Percentiles rank a stretch among this genome's conserved stretches.
phyloP scores from a whole-genome alignment of 2,888 invertebrate species.

The Heliconius cydno region DNA sequence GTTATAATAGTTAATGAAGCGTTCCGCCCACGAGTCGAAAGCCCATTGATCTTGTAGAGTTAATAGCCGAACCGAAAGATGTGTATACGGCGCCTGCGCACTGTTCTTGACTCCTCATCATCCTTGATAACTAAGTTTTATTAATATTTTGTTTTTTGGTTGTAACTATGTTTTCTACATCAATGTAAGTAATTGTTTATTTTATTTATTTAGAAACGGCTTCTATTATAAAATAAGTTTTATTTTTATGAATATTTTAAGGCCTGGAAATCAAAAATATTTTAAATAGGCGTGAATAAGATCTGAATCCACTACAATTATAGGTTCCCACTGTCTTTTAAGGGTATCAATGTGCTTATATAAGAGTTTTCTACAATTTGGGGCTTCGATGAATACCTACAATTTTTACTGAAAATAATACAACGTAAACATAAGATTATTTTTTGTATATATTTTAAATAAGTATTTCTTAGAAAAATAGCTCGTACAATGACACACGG shows the following conservation, averaged over 20 bases:
- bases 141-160: conserved; percentile 17
- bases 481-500: conserved; percentile 4
- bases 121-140: conserved; percentile 37
- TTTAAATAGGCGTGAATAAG: background rate
- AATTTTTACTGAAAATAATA: background rate
- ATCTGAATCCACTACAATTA: too few relatives aligned
- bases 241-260: too few relatives aligned
- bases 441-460: background rate
- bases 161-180: background rate
- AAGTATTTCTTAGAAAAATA: background rate
- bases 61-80: conserved; percentile 66
- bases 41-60: conserved; percentile 75
- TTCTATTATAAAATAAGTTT: background rate
- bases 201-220: background rate
- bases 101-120: conserved; percentile 35
- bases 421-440: background rate
- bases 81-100: conserved; percentile 44
- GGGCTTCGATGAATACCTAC: too few relatives aligned
- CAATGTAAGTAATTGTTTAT: background rate
- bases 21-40: conserved; percentile 74
- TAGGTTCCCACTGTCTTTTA: too few relatives aligned
- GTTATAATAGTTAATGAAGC: conserved; percentile 80
- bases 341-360: background rate
- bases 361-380: background rate
- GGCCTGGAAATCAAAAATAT: background rate